Evolutionary conservation across 2,888 invertebrate genomes (phyloP).

Genomic region (Pocota personata): DNA sequence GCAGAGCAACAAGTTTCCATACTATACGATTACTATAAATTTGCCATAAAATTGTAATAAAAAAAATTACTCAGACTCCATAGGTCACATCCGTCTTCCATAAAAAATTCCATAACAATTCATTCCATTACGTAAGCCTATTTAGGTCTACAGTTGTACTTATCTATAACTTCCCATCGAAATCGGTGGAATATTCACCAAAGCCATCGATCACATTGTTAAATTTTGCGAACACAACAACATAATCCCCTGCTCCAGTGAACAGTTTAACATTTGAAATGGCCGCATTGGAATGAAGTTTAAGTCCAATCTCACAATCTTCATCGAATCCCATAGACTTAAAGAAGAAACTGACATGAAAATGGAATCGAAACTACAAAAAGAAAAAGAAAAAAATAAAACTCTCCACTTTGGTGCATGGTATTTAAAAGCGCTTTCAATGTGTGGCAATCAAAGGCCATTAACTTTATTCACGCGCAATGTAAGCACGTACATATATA

Average conservation of each 20-base stretch:
- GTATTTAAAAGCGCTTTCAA: slow-evolving; percentile 42
- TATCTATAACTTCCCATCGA: neutral
- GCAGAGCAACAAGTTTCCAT: too few species aligned
- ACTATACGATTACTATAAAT: neutral
- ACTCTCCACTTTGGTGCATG: slow-evolving; percentile 14
- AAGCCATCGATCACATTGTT: slow-evolving; percentile 55
- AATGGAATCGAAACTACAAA: slow-evolving; percentile 26
- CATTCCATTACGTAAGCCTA: neutral
- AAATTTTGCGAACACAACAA: neutral
- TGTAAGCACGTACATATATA: neutral
- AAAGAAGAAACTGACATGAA: slow-evolving; percentile 44
- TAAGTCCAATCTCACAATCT: slow-evolving; percentile 68
- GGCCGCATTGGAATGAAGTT: slow-evolving; percentile 57
- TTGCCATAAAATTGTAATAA: too few species aligned
- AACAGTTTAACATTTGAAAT: slow-evolving; percentile 47
- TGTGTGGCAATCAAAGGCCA: slow-evolving; percentile 63
- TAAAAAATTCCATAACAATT: neutral
- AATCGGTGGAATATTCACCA: neutral
- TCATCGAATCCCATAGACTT: slow-evolving; percentile 16
- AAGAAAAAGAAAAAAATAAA: neutral
- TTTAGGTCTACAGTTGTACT: neutral
- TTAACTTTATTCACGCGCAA: slow-evolving; percentile 49
- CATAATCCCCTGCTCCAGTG: neutral
- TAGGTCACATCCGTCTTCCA: neutral
- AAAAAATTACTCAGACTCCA: neutral